Evolutionary conservation across 2,113 vertebrate species (phyloP).

Genomic region (Naja naja): DNA sequence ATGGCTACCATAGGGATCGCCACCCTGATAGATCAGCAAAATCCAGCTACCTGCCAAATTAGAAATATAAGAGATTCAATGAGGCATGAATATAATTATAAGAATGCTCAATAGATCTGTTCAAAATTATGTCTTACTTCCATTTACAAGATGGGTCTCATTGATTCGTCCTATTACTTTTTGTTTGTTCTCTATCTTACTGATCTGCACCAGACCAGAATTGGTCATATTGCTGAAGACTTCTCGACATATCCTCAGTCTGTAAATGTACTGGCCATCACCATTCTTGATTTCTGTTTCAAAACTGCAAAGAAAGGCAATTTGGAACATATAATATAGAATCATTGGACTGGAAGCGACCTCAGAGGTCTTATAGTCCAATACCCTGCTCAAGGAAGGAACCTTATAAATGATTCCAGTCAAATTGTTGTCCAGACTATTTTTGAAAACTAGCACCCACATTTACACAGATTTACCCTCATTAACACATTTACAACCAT

Average conservation of each 20-base stretch:
- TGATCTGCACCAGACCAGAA: constrained; percentile 81
- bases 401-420: neutral
- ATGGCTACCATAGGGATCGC: constrained; percentile 77
- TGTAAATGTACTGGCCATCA: constrained; percentile 73
- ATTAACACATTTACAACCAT: neutral
- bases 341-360: neutral
- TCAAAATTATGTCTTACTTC: constrained; percentile 76
- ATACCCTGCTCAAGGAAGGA: neutral
- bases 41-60: constrained; percentile 86
- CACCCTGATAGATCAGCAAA: constrained; percentile 83
- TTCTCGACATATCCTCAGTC: constrained; percentile 85
- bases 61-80: constrained; percentile 16
- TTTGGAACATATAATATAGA: constrained; percentile 19
- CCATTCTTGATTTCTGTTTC: constrained; percentile 55
- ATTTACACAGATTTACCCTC: neutral
- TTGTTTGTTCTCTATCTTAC: constrained; percentile 16
- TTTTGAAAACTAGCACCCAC: neutral
- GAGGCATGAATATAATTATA: neutral
- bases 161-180: constrained; percentile 80
- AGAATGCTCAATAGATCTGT: neutral
- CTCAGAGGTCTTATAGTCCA: neutral
- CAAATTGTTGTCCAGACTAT: neutral
- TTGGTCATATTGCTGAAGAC: constrained; percentile 57
- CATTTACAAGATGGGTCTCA: constrained; percentile 77
- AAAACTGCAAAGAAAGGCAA: constrained; percentile 63